Evolutionary conservation across 2,113 vertebrate species (phyloP).

Genomic region (Xenotilapia leptura): DNA sequence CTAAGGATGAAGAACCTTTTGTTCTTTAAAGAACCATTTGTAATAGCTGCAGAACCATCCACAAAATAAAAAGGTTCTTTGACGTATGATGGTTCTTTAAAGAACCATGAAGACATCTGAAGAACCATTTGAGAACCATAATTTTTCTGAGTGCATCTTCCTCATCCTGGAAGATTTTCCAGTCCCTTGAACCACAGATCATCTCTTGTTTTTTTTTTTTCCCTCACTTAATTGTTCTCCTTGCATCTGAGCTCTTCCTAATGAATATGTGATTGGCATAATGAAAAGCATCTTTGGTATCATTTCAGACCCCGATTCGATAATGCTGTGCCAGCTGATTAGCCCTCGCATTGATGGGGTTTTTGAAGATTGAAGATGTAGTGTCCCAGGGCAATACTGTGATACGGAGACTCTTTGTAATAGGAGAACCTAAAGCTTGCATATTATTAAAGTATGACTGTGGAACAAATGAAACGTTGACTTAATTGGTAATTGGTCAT

Average conservation of each 20-base stretch:
- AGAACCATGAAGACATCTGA: too few relatives aligned
- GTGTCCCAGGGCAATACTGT: neutral
- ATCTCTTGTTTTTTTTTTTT: neutral
- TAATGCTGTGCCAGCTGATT: neutral
- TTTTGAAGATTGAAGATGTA: neutral
- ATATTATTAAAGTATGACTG: neutral
- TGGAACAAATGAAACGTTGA: neutral
- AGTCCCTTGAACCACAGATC: neutral
- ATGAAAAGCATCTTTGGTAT: neutral
- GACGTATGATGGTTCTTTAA: too few relatives aligned
- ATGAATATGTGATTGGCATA: neutral
- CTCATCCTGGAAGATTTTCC: neutral
- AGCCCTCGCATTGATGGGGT: neutral
- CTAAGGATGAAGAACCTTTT: too few relatives aligned
- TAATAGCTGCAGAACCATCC: too few relatives aligned
- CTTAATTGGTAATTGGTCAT: neutral
- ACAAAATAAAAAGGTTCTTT: too few relatives aligned
- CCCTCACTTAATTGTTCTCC: neutral
- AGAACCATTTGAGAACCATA: too few relatives aligned
- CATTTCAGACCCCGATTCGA: neutral
- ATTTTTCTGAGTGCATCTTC: too few relatives aligned
- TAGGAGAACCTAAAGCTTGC: neutral
- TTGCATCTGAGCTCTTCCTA: neutral
- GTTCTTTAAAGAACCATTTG: too few relatives aligned
- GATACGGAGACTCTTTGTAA: neutral